Conservation (phyloP, 2,888 invertebrate genomes). For the Aproaerema taeniolella region DNA sequence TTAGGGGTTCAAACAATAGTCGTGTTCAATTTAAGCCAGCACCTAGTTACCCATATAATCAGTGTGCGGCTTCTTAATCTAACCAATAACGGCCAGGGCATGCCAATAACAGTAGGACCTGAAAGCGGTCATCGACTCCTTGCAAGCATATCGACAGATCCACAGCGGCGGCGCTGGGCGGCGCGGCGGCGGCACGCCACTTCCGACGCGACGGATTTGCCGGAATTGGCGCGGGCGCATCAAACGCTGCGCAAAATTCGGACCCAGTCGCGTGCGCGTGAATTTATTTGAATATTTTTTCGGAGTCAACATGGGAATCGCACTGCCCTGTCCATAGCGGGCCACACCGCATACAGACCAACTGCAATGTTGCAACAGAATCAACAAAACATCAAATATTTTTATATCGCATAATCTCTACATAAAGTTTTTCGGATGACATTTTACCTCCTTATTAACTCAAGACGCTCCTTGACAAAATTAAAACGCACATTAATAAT, state of each 20-base stretch:
- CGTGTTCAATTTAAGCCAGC: too few species aligned
- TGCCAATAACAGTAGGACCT: constrained; percentile 56
- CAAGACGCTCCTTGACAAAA: constrained; percentile 41
- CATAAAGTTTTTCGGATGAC: constrained; percentile 41
- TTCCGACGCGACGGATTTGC: constrained; percentile 78
- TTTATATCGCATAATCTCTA: constrained; percentile 64
- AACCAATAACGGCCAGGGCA: constrained; percentile 51
- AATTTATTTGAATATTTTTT: constrained; percentile 75
- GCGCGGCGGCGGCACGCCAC: constrained; percentile 65
- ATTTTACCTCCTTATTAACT: constrained; percentile 52
- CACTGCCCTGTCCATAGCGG: constrained; percentile 38
- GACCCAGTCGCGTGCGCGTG: constrained; percentile 70
- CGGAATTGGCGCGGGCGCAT: constrained; percentile 76
- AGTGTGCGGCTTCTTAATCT: constrained; percentile 44
- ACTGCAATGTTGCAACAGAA: constrained; percentile 27
- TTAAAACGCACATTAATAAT: constrained; percentile 61
- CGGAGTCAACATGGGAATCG: constrained; percentile 65
- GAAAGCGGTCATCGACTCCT: constrained; percentile 68
- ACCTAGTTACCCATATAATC: constrained; percentile 3
- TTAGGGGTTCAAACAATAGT: too few species aligned
- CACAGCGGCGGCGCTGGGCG: constrained; percentile 40
- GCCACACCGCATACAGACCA: constrained; percentile 28
- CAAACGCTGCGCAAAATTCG: constrained; percentile 73
- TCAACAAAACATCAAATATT: constrained; percentile 45
- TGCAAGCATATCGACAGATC: constrained; percentile 67